phyloP scores from a whole-genome alignment of 2,797 vertebrate species.

The Darevskia mixta region DNA sequence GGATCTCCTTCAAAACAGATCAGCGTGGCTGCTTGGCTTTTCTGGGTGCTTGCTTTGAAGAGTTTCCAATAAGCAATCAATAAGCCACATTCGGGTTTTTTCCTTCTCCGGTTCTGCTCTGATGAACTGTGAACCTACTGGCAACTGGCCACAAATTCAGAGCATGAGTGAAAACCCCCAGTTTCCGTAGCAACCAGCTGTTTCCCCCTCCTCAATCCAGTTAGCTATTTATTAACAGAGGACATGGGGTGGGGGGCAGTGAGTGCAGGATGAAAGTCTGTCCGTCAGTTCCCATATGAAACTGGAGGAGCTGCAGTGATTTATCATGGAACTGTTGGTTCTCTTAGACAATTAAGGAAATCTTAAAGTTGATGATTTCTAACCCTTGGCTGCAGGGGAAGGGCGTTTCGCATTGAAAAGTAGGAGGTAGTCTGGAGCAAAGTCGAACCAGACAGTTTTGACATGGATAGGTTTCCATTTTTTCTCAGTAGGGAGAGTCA shows the following conservation, averaged over 20 bases:
- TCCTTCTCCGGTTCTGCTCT: constrained; percentile 34
- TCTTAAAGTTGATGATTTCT: neutral
- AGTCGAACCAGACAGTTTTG: too few relatives aligned
- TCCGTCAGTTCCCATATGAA: neutral
- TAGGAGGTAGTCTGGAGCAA: too few relatives aligned
- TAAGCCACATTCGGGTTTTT: constrained; percentile 47
- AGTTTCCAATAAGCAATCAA: constrained; percentile 28
- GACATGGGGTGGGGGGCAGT: neutral
- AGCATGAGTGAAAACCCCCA: neutral
- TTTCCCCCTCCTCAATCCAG: constrained; percentile 6
- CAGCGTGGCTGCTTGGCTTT: neutral
- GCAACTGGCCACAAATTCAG: neutral
- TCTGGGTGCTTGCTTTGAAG: constrained; percentile 6
- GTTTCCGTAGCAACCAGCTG: constrained; percentile 46
- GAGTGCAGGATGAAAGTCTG: neutral
- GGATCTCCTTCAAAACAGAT: neutral
- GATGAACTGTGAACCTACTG: constrained; percentile 35
- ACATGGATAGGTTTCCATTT: too few relatives aligned
- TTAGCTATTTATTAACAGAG: constrained; percentile 40
- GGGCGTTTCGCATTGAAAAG: too few relatives aligned
- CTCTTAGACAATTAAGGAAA: neutral
- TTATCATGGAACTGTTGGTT: neutral
- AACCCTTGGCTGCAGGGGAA: neutral
- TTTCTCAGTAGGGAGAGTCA: too few relatives aligned
- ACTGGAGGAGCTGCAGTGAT: neutral